Evolutionary conservation across 2,113 vertebrate species (phyloP).

Genomic region (Scortum barcoo): DNA sequence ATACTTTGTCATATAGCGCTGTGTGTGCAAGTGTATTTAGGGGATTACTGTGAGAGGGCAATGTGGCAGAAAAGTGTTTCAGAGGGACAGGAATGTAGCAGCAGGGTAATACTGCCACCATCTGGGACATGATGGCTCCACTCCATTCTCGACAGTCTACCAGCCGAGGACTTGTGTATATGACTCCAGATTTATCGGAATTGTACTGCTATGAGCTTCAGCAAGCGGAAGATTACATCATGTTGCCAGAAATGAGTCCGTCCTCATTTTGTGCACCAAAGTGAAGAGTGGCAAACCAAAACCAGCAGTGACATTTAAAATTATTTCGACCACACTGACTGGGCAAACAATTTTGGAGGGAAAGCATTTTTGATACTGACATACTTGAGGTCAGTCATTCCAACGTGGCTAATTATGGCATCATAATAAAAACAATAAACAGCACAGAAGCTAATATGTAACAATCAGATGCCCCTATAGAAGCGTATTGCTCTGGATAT

Average conservation of each 20-base stretch:
- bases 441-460: not conserved
- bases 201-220: slow-evolving; percentile 24
- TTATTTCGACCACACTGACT: not conserved
- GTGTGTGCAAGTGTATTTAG: slow-evolving; percentile 52
- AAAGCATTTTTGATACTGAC: not conserved
- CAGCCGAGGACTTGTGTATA: slow-evolving; percentile 40
- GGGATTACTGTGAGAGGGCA: slow-evolving; percentile 52
- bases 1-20: slow-evolving; percentile 57
- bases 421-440: not conserved
- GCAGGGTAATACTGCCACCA: slow-evolving; percentile 76
- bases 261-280: slow-evolving; percentile 11
- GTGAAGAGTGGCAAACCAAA: slow-evolving; percentile 21
- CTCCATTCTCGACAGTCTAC: slow-evolving; percentile 52
- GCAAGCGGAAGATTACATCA: slow-evolving; percentile 44
- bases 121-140: slow-evolving; percentile 57
- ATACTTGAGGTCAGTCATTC: not conserved
- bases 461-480: not conserved
- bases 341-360: slow-evolving; percentile 9
- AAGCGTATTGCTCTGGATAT: not conserved
- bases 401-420: not conserved
- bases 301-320: not conserved
- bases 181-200: slow-evolving; percentile 38
- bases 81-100: slow-evolving; percentile 44
- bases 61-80: slow-evolving; percentile 64
- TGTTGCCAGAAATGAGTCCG: slow-evolving; percentile 36